Evolutionary conservation across 1,140 invertebrate species (phyloP).

Genomic region (Thaumatotibia leucotreta): DNA sequence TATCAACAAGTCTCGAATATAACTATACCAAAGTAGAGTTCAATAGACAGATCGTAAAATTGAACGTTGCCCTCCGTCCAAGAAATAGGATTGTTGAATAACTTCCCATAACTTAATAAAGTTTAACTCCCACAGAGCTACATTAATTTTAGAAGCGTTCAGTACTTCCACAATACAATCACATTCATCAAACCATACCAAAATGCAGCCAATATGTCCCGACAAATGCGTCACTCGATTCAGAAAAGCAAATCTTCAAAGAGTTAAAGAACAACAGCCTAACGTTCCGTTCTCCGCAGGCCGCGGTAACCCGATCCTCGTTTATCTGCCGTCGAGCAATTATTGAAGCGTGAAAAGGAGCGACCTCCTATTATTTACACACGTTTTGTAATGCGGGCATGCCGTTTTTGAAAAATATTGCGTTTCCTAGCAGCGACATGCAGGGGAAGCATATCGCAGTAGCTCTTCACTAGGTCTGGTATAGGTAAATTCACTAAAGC

Average conservation of each 20-base stretch:
- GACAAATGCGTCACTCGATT: constrained; percentile 8
- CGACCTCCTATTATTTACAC: constrained; percentile 73
- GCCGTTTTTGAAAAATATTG: constrained; percentile 69
- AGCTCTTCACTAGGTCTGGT: neutral
- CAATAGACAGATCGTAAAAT: too few species aligned
- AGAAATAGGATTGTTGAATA: too few species aligned
- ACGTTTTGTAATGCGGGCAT: constrained; percentile 72
- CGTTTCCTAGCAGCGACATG: constrained; percentile 47
- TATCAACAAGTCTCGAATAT: too few species aligned
- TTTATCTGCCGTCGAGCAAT: constrained; percentile 75
- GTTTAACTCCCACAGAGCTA: neutral
- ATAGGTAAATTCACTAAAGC: too few species aligned
- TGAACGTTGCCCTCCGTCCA: too few species aligned
- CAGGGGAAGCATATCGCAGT: neutral
- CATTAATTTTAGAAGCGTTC: neutral
- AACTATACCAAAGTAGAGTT: neutral
- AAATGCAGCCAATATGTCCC: neutral
- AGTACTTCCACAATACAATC: neutral
- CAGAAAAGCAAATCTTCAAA: constrained; percentile 30
- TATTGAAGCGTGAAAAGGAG: constrained; percentile 76
- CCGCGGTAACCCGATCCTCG: constrained; percentile 59
- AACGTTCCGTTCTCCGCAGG: constrained; percentile 42
- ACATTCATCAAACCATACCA: constrained; percentile 6
- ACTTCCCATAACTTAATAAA: neutral
- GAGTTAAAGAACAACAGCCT: constrained; percentile 54